Evolutionary conservation across 2,797 vertebrate genomes (phyloP).

Genomic region (Lagorchestes hirsutus): DNA sequence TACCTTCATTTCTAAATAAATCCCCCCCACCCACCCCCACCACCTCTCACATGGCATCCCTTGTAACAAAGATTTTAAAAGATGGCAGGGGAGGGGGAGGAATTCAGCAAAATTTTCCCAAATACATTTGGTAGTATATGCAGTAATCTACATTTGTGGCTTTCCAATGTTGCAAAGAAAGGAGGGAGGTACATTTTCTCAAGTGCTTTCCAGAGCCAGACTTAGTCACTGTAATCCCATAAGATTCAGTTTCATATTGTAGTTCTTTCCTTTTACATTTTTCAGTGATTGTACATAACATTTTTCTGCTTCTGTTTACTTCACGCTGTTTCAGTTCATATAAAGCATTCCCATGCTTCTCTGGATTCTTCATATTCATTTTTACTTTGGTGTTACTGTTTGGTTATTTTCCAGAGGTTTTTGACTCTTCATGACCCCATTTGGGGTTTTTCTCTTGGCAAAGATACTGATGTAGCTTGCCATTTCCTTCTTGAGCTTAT

Average conservation of each 20-base stretch:
- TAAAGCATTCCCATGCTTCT: background rate
- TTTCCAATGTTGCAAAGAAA: background rate
- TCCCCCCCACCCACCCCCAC: background rate
- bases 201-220: background rate
- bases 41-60: background rate
- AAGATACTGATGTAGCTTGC: background rate
- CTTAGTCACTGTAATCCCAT: background rate
- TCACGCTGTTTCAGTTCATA: background rate
- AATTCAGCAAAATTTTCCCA: background rate
- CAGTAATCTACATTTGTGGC: background rate
- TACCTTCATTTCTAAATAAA: background rate
- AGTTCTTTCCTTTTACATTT: background rate
- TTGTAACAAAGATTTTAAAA: background rate
- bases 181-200: background rate
- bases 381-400: background rate
- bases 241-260: background rate
- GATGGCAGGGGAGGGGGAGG: background rate
- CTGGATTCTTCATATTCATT: background rate
- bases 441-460: background rate
- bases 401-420: background rate
- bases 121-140: background rate
- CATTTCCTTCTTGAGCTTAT: background rate
- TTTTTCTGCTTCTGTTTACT: background rate
- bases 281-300: background rate
- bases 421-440: background rate